Evolutionary conservation across 2,888 invertebrate genomes (phyloP).

Genomic region (Plebejus melissa): DNA sequence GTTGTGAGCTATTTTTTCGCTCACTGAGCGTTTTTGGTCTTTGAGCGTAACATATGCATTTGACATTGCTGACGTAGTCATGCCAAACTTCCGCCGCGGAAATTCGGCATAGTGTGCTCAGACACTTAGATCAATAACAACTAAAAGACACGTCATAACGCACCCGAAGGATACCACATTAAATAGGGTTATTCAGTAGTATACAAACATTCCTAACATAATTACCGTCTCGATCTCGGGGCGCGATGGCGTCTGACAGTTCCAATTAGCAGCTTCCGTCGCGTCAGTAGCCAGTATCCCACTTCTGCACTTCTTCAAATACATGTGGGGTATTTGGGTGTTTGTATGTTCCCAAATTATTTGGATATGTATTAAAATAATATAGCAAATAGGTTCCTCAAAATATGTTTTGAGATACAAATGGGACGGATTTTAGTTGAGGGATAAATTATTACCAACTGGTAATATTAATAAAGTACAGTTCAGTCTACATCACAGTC

Average conservation of each 20-base stretch:
- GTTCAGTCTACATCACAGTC: no score
- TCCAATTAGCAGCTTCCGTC: conserved; percentile 76
- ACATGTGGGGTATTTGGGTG: conserved; percentile 4
- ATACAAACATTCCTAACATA: conserved; percentile 58
- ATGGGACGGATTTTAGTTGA: neutral
- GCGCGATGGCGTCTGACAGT: conserved; percentile 76
- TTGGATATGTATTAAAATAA: neutral
- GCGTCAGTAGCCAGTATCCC: conserved; percentile 44
- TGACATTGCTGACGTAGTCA: no score
- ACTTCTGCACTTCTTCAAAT: conserved; percentile 48
- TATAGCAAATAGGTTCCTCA: neutral
- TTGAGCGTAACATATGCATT: no score
- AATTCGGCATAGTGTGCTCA: no score
- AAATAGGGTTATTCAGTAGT: conserved; percentile 6
- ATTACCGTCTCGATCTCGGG: conserved; percentile 69
- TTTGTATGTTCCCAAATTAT: neutral
- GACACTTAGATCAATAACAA: neutral
- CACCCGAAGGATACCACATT: neutral
- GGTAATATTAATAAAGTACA: no score
- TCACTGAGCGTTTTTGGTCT: no score
- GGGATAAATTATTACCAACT: no score
- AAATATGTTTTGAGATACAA: neutral
- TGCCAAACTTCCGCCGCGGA: no score
- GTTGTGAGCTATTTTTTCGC: no score
- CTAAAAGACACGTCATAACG: neutral